Conservation (phyloP, 1,140 invertebrate species). For the Muscidifurax raptorellus region DNA sequence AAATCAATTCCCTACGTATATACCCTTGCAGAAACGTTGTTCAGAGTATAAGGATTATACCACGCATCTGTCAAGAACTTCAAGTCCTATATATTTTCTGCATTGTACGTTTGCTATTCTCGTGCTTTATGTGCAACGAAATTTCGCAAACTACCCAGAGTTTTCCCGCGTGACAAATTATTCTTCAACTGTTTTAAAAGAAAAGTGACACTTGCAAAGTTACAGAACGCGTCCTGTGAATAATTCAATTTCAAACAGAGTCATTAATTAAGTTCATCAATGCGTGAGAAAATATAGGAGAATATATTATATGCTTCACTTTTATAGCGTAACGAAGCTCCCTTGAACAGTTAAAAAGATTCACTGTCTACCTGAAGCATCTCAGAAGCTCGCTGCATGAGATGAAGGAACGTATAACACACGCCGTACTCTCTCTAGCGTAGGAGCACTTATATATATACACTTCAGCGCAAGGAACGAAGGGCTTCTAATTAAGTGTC, state of each 20-base stretch:
- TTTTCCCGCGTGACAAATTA: not conserved
- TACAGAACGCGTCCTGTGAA: not conserved
- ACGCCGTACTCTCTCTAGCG: not conserved
- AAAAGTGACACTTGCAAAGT: not conserved
- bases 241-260: not conserved
- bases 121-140: no score
- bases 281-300: not conserved
- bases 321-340: not conserved
- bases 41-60: not conserved
- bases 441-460: constrained; percentile 19
- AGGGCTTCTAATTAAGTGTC: constrained; percentile 41
- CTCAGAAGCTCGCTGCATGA: not conserved
- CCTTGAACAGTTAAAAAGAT: not conserved
- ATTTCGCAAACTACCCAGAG: no score
- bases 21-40: not conserved
- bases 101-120: not conserved
- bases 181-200: not conserved
- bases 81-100: not conserved
- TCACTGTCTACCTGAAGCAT: not conserved
- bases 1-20: not conserved
- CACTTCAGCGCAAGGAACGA: constrained; percentile 19
- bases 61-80: not conserved
- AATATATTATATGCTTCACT: not conserved
- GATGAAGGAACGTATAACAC: constrained; percentile 23
- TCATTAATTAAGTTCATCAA: not conserved